phyloP scores from a whole-genome alignment of 1,140 invertebrate species.

The Anadara kagoshimensis region DNA sequence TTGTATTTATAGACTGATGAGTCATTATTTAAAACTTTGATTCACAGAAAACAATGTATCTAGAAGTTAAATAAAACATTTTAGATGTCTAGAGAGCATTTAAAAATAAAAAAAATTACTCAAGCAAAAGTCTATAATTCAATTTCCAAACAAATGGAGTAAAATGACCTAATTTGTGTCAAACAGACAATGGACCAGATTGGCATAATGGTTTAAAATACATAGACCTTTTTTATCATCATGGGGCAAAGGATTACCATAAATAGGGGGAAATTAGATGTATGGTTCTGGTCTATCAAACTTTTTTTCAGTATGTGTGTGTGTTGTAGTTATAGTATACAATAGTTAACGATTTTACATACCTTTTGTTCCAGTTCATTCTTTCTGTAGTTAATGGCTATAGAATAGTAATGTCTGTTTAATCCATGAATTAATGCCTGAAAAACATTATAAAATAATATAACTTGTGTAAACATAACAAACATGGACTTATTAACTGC shows the following conservation, averaged over 20 bases:
- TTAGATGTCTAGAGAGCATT: too few relatives aligned
- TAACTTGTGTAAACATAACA: background rate
- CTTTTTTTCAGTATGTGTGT: too few relatives aligned
- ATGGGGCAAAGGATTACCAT: background rate
- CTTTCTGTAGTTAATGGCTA: constrained; percentile 99
- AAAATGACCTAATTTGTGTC: too few relatives aligned
- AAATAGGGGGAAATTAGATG: background rate
- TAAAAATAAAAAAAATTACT: too few relatives aligned
- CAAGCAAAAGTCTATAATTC: too few relatives aligned
- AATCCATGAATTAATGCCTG: constrained; percentile 98
- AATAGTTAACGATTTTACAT: constrained; percentile 8
- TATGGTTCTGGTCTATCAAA: background rate
- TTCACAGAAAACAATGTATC: too few relatives aligned
- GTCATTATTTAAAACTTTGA: background rate
- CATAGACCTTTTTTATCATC: background rate
- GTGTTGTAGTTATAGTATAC: too few relatives aligned
- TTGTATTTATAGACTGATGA: background rate
- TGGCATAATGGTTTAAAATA: background rate
- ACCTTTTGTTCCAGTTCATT: constrained; percentile 97
- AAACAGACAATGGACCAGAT: background rate
- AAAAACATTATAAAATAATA: constrained; percentile 49
- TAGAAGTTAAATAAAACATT: background rate
- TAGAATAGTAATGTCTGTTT: constrained; percentile 99
- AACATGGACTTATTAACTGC: too few relatives aligned
- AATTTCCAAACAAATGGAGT: too few relatives aligned